Evolutionary conservation across 2,113 vertebrate species (phyloP).

Genomic region (Forbesichthys agassizii): DNA sequence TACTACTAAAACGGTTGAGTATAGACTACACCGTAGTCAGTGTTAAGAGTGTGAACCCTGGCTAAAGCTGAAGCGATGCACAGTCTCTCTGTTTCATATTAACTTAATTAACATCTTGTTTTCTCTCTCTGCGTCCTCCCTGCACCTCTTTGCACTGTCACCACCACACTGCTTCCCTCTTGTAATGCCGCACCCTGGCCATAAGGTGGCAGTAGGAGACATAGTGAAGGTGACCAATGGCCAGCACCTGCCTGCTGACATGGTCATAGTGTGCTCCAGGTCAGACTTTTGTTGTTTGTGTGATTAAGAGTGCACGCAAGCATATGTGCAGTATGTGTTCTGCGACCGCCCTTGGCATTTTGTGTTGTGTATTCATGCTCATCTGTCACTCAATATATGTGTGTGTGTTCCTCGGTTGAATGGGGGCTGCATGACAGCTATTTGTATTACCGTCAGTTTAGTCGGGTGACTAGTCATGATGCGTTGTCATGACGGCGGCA

Average conservation of each 20-base stretch:
- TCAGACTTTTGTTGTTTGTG: constrained; percentile 76
- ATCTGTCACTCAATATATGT: too few relatives aligned
- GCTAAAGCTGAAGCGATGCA: constrained; percentile 8
- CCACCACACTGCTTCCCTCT: constrained; percentile 20
- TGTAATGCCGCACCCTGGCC: constrained; percentile 74
- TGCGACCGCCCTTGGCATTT: too few relatives aligned
- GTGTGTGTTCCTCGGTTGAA: too few relatives aligned
- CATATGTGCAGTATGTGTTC: constrained; percentile 2
- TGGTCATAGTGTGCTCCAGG: constrained; percentile 97
- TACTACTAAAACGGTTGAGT: too few relatives aligned
- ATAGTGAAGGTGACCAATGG: constrained; percentile 98
- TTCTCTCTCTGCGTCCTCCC: neutral
- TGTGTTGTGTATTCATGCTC: too few relatives aligned
- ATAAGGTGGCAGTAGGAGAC: constrained; percentile 97
- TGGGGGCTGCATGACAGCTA: neutral
- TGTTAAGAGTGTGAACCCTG: constrained; percentile 1
- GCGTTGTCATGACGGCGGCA: neutral
- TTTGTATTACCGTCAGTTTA: neutral
- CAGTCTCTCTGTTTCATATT: constrained; percentile 10
- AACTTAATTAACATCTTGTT: neutral
- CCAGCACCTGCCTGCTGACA: constrained; percentile 97
- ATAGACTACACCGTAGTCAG: neutral
- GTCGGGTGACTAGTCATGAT: neutral
- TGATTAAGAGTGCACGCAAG: constrained; percentile 27
- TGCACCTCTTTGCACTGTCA: constrained; percentile 11